Conservation (phyloP, 2,797 vertebrate species). For the Lagocephalus sceleratus region DNA sequence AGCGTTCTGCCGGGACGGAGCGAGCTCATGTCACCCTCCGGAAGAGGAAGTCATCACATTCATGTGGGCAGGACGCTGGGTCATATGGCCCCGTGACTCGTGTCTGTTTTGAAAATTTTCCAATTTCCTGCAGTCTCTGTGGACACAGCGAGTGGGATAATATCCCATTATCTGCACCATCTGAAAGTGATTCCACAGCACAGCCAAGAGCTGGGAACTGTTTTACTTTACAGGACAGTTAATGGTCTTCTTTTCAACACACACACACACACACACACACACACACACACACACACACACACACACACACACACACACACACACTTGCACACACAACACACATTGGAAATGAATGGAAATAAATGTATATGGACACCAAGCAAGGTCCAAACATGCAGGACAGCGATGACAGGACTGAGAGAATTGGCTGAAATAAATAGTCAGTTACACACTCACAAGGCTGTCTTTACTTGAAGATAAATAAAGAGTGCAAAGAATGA, state of each 20-base stretch:
- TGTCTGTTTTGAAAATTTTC: conserved; percentile 56
- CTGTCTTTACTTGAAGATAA: too few relatives aligned
- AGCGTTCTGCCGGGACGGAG: neutral
- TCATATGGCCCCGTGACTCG: conserved; percentile 45
- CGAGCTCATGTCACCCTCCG: conserved; percentile 22
- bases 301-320: neutral
- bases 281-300: neutral
- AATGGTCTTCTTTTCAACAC: conserved; percentile 2
- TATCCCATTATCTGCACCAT: conserved; percentile 55
- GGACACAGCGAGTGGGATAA: conserved; percentile 48
- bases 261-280: neutral
- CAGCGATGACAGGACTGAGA: too few relatives aligned
- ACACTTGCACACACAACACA: neutral
- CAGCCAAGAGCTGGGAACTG: conserved; percentile 33
- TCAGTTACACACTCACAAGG: too few relatives aligned
- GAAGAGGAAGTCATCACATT: conserved; percentile 45
- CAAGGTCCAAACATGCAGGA: too few relatives aligned
- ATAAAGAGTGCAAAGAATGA: too few relatives aligned
- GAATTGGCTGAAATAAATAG: too few relatives aligned
- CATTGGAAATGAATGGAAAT: too few relatives aligned
- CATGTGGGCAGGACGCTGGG: conserved; percentile 43
- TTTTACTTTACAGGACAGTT: conserved; percentile 43
- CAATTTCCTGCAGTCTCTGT: conserved; percentile 68
- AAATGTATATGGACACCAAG: too few relatives aligned
- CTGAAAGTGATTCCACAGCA: conserved; percentile 57